These are phyloP conservation scores for Sesamia nonagrioides DNA, from an alignment of 1,140 invertebrate genomes.

Conservation along the genomic window DNA sequence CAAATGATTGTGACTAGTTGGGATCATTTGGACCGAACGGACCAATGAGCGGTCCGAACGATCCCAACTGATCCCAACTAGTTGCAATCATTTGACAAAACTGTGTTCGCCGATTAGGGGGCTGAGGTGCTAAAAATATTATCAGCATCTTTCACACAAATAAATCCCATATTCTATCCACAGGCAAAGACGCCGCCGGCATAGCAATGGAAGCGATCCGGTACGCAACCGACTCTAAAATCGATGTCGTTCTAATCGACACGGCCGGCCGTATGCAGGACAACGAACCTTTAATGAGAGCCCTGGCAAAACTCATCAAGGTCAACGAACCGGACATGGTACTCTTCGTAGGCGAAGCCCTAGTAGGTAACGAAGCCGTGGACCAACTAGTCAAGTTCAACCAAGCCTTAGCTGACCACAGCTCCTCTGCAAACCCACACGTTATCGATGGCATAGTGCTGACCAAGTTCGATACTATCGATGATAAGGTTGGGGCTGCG, in stretches of 20 bases:
- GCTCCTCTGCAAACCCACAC: slow-evolving; percentile 94
- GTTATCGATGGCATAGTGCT: slow-evolving; percentile 99
- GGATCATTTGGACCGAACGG: too few relatives aligned
- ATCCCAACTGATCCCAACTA: too few relatives aligned
- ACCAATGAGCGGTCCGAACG: too few relatives aligned
- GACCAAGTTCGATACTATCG: slow-evolving; percentile 99
- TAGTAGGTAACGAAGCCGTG: slow-evolving; percentile 99
- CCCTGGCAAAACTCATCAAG: slow-evolving; percentile 96
- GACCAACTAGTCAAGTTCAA: slow-evolving; percentile 99
- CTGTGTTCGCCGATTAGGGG: too few relatives aligned
- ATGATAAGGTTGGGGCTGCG: slow-evolving; percentile 99
- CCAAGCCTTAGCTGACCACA: slow-evolving; percentile 97
- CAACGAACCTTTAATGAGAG: slow-evolving; percentile 99
- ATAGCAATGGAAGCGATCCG: slow-evolving; percentile 99
- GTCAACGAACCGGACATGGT: slow-evolving; percentile 98
- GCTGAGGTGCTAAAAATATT: too few relatives aligned
- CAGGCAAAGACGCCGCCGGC: slow-evolving; percentile 98
- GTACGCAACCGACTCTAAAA: slow-evolving; percentile 93
- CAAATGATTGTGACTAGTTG: too few relatives aligned
- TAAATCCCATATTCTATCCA: slow-evolving; percentile 63
- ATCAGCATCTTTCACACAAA: neutral
- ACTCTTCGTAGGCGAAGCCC: slow-evolving; percentile 99
- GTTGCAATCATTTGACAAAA: too few relatives aligned
- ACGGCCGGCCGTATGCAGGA: slow-evolving; percentile 99
- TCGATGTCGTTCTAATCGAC: slow-evolving; percentile 98